phyloP scores from a whole-genome alignment of 92 coral and sea anemone species.

The Zoanthus solanderi region DNA sequence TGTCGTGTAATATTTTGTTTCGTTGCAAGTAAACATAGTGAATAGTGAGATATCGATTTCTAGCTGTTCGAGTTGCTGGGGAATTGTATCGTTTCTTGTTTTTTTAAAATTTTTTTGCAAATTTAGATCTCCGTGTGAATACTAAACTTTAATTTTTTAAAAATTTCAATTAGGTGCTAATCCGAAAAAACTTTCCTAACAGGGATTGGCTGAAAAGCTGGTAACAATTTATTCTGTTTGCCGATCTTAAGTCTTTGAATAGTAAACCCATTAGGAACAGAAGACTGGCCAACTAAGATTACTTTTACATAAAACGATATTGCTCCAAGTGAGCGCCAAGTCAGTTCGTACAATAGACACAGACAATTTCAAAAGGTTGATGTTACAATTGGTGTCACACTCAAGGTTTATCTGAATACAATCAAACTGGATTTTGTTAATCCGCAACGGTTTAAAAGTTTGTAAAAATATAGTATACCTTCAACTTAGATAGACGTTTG shows the following conservation, averaged over 20 bases:
- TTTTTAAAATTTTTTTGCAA: neutral
- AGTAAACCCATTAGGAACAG: neutral
- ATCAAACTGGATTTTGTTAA: neutral
- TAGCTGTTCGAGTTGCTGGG: neutral
- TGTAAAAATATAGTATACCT: neutral
- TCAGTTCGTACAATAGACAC: neutral
- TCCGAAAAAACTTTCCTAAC: neutral
- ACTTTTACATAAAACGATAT: neutral
- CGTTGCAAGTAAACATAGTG: too few relatives aligned
- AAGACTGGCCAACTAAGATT: neutral
- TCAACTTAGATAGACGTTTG: neutral
- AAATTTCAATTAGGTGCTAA: neutral
- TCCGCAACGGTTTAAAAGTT: neutral
- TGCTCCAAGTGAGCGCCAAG: neutral
- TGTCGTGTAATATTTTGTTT: neutral
- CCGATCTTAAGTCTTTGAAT: neutral
- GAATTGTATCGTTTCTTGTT: too few relatives aligned
- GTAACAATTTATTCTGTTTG: constrained; percentile 14
- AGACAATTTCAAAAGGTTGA: neutral
- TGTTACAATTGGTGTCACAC: neutral
- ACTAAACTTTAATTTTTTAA: neutral
- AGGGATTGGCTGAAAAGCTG: constrained; percentile 18
- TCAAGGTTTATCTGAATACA: neutral
- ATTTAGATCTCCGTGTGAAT: neutral
- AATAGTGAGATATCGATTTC: neutral